A percentile compares a stretch with the other conserved stretches of the same genome.
phyloP scores from a whole-genome alignment of 2,113 vertebrate species.

The Cinclus mexicanus region DNA sequence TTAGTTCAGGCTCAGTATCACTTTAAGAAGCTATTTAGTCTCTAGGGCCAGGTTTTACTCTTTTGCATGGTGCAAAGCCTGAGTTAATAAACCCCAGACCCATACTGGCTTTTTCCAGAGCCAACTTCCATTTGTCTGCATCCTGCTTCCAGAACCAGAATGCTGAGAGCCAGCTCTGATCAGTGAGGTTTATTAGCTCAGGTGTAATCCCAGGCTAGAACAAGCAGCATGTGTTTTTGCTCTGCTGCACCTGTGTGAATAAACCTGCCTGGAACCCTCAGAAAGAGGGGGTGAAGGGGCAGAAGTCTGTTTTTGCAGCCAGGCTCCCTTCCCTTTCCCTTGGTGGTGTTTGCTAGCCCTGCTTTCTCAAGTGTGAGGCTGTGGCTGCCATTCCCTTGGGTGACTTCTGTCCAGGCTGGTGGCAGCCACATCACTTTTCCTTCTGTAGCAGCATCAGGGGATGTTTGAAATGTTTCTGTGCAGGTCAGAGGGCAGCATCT shows the following conservation, averaged over 20 bases:
- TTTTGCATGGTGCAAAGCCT: constrained; percentile 30
- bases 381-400: neutral
- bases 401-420: accelerated
- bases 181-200: constrained; percentile 18
- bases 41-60: neutral
- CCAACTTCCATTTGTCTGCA: constrained; percentile 27
- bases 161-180: constrained; percentile 50
- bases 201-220: constrained; percentile 21
- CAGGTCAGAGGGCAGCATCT: neutral
- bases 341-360: neutral
- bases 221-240: constrained; percentile 24
- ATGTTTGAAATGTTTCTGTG: neutral
- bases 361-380: accelerated
- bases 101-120: neutral
- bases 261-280: neutral
- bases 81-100: constrained; percentile 52
- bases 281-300: neutral
- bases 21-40: constrained; percentile 53
- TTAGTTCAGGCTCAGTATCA: constrained; percentile 33
- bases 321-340: neutral
- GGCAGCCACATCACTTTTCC: neutral
- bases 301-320: neutral
- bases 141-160: neutral
- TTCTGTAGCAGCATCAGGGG: neutral
- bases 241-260: constrained; percentile 34